Evolutionary conservation across 2,797 vertebrate genomes (phyloP).

Genomic region (Tapirus indicus): DNA sequence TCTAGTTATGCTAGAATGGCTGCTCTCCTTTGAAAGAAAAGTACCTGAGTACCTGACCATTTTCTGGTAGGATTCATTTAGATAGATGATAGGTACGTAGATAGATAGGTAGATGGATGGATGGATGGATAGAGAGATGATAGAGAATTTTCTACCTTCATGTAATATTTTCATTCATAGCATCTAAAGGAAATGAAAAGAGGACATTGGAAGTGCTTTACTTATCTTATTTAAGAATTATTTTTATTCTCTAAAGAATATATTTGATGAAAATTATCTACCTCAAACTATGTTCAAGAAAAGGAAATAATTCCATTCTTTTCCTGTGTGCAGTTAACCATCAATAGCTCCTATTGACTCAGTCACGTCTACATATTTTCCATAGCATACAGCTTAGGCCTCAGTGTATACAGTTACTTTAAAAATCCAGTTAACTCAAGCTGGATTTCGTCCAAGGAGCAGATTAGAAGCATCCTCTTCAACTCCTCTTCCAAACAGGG

Average conservation of each 20-base stretch:
- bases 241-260: conserved; percentile 36
- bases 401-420: not conserved
- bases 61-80: not conserved
- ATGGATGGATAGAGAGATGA: not conserved
- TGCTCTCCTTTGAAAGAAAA: not conserved
- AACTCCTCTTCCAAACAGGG: not conserved
- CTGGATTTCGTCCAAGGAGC: not conserved
- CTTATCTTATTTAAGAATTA: conserved; percentile 25
- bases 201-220: not conserved
- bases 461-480: not conserved
- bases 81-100: not conserved
- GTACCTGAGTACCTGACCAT: not conserved
- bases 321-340: not conserved
- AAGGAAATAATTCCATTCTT: conserved; percentile 10
- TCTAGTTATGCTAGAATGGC: not conserved
- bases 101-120: not conserved
- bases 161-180: not conserved
- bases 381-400: not conserved
- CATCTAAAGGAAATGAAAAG: conserved; percentile 14
- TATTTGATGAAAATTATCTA: not conserved
- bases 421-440: not conserved
- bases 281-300: not conserved
- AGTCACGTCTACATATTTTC: not conserved
- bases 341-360: not conserved
- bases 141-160: not conserved